These are phyloP conservation scores for Elachura formosa DNA, from an alignment of 2,113 vertebrate species.

Conservation along the genomic window DNA sequence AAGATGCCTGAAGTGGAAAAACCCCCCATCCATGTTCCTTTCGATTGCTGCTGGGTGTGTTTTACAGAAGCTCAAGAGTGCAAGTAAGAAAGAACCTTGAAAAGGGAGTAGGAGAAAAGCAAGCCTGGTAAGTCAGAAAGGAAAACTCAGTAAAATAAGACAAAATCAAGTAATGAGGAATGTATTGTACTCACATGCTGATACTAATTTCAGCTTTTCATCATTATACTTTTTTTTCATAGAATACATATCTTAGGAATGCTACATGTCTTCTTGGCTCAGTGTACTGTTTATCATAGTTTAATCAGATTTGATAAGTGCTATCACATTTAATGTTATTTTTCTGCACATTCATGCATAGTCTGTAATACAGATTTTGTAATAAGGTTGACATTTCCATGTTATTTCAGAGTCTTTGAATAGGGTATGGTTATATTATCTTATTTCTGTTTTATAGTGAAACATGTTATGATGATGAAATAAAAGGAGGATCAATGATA, in stretches of 20 bases:
- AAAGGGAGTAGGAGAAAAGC: background rate
- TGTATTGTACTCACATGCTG: background rate
- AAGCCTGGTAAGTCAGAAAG: background rate
- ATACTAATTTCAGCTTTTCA: background rate
- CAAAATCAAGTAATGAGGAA: background rate
- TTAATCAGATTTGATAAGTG: background rate
- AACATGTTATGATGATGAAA: background rate
- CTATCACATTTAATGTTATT: background rate
- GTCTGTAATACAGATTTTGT: background rate
- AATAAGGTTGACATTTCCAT: background rate
- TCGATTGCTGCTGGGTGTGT: background rate
- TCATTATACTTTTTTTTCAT: background rate
- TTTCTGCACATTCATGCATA: background rate
- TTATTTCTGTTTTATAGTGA: no score
- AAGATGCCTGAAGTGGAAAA: background rate
- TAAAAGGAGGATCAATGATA: background rate
- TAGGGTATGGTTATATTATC: no score
- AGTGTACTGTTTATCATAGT: background rate
- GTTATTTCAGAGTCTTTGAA: background rate
- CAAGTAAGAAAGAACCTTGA: background rate
- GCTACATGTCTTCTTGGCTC: background rate
- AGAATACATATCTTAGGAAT: background rate
- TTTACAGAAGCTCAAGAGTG: background rate
- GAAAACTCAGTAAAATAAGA: background rate
- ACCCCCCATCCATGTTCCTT: background rate